Base-by-base conservation (phyloP, 2,113 vertebrate species). In the Lucifuga dentata region DNA sequence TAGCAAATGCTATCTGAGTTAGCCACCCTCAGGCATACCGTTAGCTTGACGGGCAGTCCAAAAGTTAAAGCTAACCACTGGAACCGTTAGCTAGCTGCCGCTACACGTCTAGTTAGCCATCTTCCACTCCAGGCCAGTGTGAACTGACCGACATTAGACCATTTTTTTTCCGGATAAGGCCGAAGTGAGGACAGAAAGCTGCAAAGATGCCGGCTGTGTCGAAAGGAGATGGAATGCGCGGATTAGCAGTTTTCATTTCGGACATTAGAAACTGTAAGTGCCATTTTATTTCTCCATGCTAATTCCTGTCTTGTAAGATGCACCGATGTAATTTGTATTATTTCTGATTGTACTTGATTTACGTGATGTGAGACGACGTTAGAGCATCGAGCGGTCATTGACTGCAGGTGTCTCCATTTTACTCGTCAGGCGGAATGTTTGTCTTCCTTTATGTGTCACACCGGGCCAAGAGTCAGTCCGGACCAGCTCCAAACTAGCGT, bases 141-240 rank as follows among this genome's bases (percentile, higher is more conserved):
- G 49, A 69, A 43, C 81, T 67, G 55, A 76, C 46, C 86, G 63
- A 64, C 78, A 74, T 66, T 57, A 65, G 80, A 39, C 70, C 5
- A 21, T 73, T 66, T 81, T 46, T 49, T 61, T 29, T 29, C 26
- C 66, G 45, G 57, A 64, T 67, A 73, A 89, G 86, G 73, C 74
- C 87, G 68, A 62, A 81, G 58, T 70, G 78, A 80, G 55, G 58
- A 87, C 67, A 60, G 24, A 76, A 62, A 72, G 17, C 83, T 68
- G 90, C 89, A 74, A 92, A 92, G 59, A 97, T 97, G 96, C 96
- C 96, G 93, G 96, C 95, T 73, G 96, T 97, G 85, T 96, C 95
- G 88, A 97, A 96, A 85, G 96, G 95, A 90, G 95, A 97, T 68
- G 96, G 96, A 78, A 97, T 97, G 96, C 94, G 96, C 65, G 96